Base-by-base conservation (phyloP, 2,113 vertebrate genomes). In the Petromus typicus region DNA sequence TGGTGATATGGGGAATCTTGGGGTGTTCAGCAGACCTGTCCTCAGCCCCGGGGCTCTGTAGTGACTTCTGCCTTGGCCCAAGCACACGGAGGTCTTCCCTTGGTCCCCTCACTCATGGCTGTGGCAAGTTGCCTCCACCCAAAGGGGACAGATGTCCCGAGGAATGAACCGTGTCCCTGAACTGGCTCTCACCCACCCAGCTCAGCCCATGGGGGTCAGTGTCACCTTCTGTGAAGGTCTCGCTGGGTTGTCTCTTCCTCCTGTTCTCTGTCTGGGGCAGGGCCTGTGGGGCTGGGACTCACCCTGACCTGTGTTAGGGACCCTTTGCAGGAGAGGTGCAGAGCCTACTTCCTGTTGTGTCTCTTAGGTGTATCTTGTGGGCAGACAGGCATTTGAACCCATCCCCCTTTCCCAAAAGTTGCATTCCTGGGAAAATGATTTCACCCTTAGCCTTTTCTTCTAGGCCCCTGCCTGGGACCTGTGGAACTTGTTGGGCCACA, bases 341-440 rank as follows among this genome's bases (percentile, higher is more conserved):
- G 59, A 43, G 25, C 14, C 66, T 56, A 11, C 56, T 91, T 85
- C 51, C 81, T 5, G 0, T 75, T 79, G 64, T 57, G 63, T 86
- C n/a, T 86, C 75, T n/a, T 67, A n/a, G 89, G 82, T 69, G 90
- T 84, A 45, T 81, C 25, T 7, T 22, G 11, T 59, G 27, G 82
- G 67, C 71, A 17, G 43, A 43, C 64, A 95, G 71, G 86, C 3
- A 2, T 91, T 34, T 86, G 75, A 34, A 12, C 23, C 7, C 51
- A 71, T 27, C 27, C 3, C 1, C 73, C 37, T 27, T 25, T 25
- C 69, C 40, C 56, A 32, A 96, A 69, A 94, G 51, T 79, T 66
- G 71, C 93, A 96, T 95, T 97, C 95, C 84, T 96, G 86, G 93
- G 93, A 73, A 94, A 87, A 61, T 91, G 94, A 57, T 96, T 97